Evolutionary conservation across 2,113 vertebrate species (phyloP), one percentile per base, ranked within the genome.

Genomic region (Eulemur macaco): DNA sequence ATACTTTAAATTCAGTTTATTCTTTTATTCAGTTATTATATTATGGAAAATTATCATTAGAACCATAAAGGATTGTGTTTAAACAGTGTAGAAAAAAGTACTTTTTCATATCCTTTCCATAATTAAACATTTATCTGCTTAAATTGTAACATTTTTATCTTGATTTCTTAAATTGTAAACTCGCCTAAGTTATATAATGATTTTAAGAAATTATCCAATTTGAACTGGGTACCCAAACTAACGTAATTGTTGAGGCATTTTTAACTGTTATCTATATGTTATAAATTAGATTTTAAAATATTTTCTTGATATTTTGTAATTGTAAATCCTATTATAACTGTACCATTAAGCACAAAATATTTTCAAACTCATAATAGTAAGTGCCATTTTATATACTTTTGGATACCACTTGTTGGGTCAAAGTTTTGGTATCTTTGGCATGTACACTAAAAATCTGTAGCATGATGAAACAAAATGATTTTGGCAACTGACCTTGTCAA

Each of bases 41-140:
- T 88, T 96, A 54, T 86, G 64, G 60, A 68, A 96, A 91, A 86
- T 84, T 95, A 20, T 81, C 50, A 86, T 47, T 95, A 94, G 86
- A 96, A 86, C 20, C 64, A 69, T 95, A 95, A 97, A 88, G 68
- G 94, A 64, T 63, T 98, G 31, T 78, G 14, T 95, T 97, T 94
- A 93, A 95, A 86, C 93, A 94, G 68, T 90, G 66, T 97, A 96
- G 96, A 96, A 97, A 85, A 86, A 85, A 86, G 69, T 91, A 81
- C 45, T 94, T 94, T 89, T 90, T 95, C 92, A 71, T 91, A 77
- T 56, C 31, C 56, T 82, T 96, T 95, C 88, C 95, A 68, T 95
- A 97, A 63, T 98, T 97, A 80, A 97, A 42, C 25, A 56, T 98
- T 97, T 92, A 97, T 86, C 66, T 78, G 77, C 15, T 91, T 78